phyloP scores from a whole-genome alignment of 2,797 vertebrate genomes.

The Crossoptilon crossoptilon region DNA sequence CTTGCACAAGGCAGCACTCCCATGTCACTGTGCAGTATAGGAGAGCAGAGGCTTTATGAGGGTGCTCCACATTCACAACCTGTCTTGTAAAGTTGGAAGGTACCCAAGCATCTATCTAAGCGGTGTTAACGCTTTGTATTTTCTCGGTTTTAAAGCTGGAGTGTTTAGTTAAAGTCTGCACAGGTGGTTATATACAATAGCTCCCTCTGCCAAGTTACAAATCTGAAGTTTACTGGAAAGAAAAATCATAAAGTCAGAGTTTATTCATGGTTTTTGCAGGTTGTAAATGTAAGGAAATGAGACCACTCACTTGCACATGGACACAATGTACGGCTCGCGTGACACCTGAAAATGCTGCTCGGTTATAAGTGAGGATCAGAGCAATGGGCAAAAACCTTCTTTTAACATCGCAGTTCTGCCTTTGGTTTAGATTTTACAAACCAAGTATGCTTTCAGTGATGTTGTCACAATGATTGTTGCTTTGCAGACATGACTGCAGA shows the following conservation, averaged over 20 bases:
- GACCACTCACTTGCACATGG: constrained; percentile 40
- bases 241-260: constrained; percentile 8
- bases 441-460: neutral
- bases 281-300: constrained; percentile 68
- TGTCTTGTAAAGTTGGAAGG: constrained; percentile 33
- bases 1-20: neutral
- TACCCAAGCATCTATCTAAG: constrained; percentile 30
- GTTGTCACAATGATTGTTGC: neutral
- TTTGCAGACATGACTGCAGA: neutral
- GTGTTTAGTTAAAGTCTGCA: constrained; percentile 55
- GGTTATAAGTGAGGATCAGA: neutral
- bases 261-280: constrained; percentile 48
- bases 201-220: constrained; percentile 47
- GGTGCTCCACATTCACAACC: constrained; percentile 10
- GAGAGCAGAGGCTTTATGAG: neutral
- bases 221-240: constrained; percentile 57
- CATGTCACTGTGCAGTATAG: neutral
- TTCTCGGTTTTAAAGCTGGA: constrained; percentile 51
- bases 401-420: neutral
- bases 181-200: constrained; percentile 44
- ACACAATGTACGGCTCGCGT: neutral
- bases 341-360: constrained; percentile 5
- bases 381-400: neutral
- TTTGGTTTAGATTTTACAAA: neutral
- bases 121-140: constrained; percentile 43